A percentile compares a stretch with the other conserved stretches of the same genome.
Evolutionary conservation across 2,113 vertebrate species (phyloP).

Genomic region (Plotosus lineatus): DNA sequence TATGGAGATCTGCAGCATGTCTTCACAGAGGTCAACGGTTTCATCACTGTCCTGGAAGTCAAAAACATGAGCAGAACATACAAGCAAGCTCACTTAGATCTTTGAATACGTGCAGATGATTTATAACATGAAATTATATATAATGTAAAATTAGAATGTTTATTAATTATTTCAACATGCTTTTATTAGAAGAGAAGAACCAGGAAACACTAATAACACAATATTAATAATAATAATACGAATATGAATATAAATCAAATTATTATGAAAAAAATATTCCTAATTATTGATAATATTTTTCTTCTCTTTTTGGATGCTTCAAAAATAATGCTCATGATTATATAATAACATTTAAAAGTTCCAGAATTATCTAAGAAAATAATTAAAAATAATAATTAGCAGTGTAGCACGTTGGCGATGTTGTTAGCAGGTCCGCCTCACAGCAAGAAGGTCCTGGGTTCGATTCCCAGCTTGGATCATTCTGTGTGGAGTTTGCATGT

Average conservation of each 20-base stretch:
- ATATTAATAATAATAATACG: background rate
- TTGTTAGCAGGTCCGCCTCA: no score
- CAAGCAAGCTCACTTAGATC: background rate
- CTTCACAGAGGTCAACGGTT: constrained; percentile 86
- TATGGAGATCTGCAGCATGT: constrained; percentile 95
- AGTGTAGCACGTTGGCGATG: no score
- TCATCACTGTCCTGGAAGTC: constrained; percentile 86
- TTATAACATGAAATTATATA: constrained; percentile 2
- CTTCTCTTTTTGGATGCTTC: background rate
- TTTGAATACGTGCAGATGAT: background rate
- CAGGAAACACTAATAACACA: no score
- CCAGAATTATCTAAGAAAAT: background rate
- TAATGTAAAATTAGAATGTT: no score
- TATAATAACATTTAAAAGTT: background rate
- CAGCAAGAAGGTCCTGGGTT: no score
- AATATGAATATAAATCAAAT: background rate
- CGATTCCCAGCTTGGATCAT: no score
- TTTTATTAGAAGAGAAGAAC: background rate
- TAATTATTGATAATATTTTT: background rate
- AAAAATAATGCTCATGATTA: background rate
- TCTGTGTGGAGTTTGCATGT: no score
- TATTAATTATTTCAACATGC: no score
- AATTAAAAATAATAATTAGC: no score
- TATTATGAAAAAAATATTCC: background rate
- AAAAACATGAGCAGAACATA: constrained; percentile 33